Evolutionary conservation across 1,140 invertebrate genomes (phyloP), one percentile per base, ranked within the genome.

Genomic region (Eurosta solidaginis): DNA sequence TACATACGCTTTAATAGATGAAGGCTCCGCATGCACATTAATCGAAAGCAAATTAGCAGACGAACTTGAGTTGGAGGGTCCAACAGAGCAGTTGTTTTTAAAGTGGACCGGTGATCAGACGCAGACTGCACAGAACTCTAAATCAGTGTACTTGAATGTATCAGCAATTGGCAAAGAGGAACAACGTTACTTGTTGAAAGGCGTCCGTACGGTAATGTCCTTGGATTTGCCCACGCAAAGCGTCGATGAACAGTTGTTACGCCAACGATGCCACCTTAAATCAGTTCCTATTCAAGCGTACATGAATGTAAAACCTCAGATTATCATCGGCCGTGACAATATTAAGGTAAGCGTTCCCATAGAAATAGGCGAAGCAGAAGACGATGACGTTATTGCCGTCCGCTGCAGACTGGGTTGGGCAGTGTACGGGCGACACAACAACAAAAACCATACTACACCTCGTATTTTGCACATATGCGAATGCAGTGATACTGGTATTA

Each of bases 181-280:
- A 9, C 45, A 47, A n/a, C 7, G 45, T 3, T 14, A 47, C 14
- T 10, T 22, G 22, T 20, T 76, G 27, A 47, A 54, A 6, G 52
- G 52, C 40, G 49, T 76, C 20, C 29, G 49, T 20, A 76, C 75
- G 10, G 29, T 76, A 20, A 22, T 49, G 3, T 40, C 1, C 5
- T 36, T 76, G 40, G 74, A 76, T 76, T 76, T 76, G 44, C 74
- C 75, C 33, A 40, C 36, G 33, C 74, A 76, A 63, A 33, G 20
- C 29, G 27, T 63, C 6, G 27, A 27, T n/a, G 14, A 27, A 14
- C 27, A 27, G 1, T 27, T 33, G 29, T n/a, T 63, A 33, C 27
- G 36, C 9, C 1, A 63, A 33, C 36, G 59, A 33, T 17, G 20
- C 2, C 44, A 33, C n/a, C 36, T 76, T 3, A 76, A 76, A 14